phyloP scores from a whole-genome alignment of 2,888 invertebrate species.

The Drosophila koepferae region DNA sequence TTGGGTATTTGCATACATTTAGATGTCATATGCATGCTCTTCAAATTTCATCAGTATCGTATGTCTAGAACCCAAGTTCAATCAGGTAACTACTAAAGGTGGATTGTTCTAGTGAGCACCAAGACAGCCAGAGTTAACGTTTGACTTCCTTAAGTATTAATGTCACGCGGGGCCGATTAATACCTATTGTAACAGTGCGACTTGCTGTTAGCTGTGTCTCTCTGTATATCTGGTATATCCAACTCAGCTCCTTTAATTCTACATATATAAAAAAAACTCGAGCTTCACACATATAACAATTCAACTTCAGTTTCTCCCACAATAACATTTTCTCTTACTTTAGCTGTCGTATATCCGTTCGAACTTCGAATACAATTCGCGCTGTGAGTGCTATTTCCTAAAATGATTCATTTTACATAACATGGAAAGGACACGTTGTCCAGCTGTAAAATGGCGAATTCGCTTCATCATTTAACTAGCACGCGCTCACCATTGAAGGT shows the following conservation, averaged over 20 bases:
- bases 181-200: no score
- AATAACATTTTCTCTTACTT: background rate
- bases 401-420: constrained; percentile 19
- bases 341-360: constrained; percentile 19
- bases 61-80: background rate
- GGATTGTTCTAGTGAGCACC: no score
- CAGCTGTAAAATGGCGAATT: constrained; percentile 40
- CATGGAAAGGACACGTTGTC: background rate
- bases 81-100: background rate
- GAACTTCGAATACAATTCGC: background rate
- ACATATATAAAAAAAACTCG: no score
- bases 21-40: background rate
- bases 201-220: no score
- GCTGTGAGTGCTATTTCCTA: constrained; percentile 35
- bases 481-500: constrained; percentile 15
- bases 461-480: constrained; percentile 60
- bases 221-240: no score
- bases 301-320: background rate
- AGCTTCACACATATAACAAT: background rate
- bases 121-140: background rate
- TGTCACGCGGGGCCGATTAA: no score
- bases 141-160: background rate
- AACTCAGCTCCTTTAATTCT: no score
- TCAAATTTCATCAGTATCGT: background rate
- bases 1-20: background rate